Percentiles rank a stretch among this genome's conserved stretches.
phyloP scores from a whole-genome alignment of 2,888 invertebrate species.

The Alloplasta piceator region DNA sequence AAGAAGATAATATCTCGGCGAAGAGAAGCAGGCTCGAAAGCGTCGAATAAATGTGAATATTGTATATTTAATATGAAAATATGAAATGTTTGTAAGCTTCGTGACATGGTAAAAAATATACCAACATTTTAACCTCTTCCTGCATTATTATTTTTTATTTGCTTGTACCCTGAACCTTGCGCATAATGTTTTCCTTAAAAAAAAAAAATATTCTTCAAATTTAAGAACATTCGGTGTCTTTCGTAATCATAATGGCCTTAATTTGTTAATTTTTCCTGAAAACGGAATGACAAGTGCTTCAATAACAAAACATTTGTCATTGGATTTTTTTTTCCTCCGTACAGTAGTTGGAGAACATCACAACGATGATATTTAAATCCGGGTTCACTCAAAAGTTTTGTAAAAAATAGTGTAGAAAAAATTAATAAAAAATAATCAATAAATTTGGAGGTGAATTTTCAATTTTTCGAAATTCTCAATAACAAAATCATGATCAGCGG shows the following conservation, averaged over 20 bases:
- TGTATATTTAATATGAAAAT: no score
- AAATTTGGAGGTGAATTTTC: conserved; percentile 13
- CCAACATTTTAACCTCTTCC: conserved; percentile 13
- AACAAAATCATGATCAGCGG: conserved; percentile 11
- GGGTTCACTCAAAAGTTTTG: conserved; percentile 21
- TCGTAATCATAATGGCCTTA: neutral
- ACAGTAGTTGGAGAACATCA: neutral
- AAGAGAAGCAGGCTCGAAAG: conserved; percentile 14
- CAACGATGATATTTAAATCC: conserved; percentile 1
- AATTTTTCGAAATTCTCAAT: conserved; percentile 8
- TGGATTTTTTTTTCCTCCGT: neutral
- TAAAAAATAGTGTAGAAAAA: conserved; percentile 15
- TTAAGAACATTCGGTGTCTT: neutral
- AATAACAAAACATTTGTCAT: neutral
- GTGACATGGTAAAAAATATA: conserved; percentile 27
- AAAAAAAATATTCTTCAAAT: conserved; percentile 15
- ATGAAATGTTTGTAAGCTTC: no score
- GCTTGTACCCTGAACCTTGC: conserved; percentile 22
- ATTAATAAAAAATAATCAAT: conserved; percentile 4
- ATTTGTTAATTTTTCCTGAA: neutral
- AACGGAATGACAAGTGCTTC: neutral
- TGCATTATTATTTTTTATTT: conserved; percentile 28
- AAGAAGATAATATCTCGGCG: neutral
- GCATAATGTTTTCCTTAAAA: conserved; percentile 28
- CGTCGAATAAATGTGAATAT: neutral